phyloP scores from a whole-genome alignment of 2,113 vertebrate genomes.

The Pedionomus torquatus region DNA sequence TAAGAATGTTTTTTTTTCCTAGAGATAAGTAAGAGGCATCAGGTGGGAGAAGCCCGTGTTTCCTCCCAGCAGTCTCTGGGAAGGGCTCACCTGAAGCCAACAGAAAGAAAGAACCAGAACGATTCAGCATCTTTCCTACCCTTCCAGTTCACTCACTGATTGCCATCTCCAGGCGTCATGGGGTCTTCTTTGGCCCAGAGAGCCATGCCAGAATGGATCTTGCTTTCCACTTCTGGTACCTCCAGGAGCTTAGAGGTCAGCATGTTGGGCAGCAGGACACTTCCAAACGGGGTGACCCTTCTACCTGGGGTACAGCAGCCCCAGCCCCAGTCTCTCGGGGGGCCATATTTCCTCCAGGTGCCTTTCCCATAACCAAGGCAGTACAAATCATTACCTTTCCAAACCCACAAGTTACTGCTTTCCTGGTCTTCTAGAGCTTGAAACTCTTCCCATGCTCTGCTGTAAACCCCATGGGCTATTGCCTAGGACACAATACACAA shows the following conservation, averaged over 20 bases:
- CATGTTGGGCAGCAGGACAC: background rate
- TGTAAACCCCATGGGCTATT: background rate
- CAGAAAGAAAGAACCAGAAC: background rate
- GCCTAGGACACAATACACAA: too few relatives aligned
- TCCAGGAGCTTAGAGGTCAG: background rate
- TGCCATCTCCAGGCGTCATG: background rate
- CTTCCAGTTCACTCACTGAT: background rate
- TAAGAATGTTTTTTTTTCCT: background rate
- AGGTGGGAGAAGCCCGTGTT: background rate
- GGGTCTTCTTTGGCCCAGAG: background rate
- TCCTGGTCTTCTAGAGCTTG: background rate
- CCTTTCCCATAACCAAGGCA: background rate
- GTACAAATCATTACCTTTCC: background rate
- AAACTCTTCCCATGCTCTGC: background rate
- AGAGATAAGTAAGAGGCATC: background rate
- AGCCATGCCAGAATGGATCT: background rate
- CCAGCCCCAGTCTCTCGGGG: background rate
- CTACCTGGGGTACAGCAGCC: background rate
- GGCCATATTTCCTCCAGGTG: accelerated
- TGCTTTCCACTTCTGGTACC: background rate
- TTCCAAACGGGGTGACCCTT: background rate
- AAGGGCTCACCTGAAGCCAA: background rate
- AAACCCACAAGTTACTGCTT: background rate
- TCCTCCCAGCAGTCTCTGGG: background rate
- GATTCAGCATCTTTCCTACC: background rate